A percentile compares a stretch with the other conserved stretches of the same genome.
phyloP scores from a whole-genome alignment of 2,113 vertebrate species.

The Oriolus oriolus region DNA sequence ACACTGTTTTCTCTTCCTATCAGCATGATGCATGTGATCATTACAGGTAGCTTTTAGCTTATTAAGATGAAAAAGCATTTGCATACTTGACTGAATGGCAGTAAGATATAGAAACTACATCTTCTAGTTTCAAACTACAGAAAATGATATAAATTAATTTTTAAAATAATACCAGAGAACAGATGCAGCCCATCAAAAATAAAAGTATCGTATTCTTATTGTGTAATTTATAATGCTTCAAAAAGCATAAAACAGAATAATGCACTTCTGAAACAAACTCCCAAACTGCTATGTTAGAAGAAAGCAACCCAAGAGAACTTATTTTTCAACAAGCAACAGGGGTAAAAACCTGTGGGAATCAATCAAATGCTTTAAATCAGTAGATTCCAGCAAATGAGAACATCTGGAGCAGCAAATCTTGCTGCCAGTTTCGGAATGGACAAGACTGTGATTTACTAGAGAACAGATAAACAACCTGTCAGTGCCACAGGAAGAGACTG shows the following conservation, averaged over 20 bases:
- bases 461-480: background rate
- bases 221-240: background rate
- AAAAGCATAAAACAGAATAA: background rate
- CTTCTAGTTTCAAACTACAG: background rate
- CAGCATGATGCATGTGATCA: background rate
- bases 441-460: background rate
- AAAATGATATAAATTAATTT: background rate
- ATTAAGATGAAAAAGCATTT: background rate
- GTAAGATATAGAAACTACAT: background rate
- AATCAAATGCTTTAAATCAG: background rate
- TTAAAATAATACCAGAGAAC: background rate
- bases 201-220: background rate
- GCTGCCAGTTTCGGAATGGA: background rate
- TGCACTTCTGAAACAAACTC: background rate
- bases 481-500: background rate
- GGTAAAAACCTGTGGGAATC: background rate
- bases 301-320: background rate
- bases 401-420: conserved; percentile 28
- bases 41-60: background rate
- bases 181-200: background rate
- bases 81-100: background rate
- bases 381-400: background rate
- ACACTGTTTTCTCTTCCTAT: background rate
- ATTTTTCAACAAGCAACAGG: background rate
- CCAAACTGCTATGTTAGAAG: background rate